phyloP scores from a whole-genome alignment of 2,888 invertebrate species.

The Hyles lineata region DNA sequence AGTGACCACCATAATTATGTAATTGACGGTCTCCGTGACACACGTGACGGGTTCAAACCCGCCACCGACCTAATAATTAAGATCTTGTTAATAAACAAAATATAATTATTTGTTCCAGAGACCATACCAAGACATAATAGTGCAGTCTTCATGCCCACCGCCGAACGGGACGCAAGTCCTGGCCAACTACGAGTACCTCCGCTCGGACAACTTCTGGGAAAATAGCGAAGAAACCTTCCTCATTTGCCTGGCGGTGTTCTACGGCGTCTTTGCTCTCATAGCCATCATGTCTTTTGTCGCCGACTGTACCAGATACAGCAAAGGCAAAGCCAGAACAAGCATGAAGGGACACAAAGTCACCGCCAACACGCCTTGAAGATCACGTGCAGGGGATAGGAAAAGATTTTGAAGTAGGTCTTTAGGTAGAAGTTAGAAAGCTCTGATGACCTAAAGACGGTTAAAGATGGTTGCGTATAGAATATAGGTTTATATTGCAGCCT shows the following conservation, averaged over 20 bases:
- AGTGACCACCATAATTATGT: too few species aligned
- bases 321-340: slow-evolving; percentile 78
- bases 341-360: slow-evolving; percentile 83
- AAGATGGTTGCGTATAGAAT: neutral
- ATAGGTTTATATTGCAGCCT: neutral
- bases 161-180: slow-evolving; percentile 91
- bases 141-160: slow-evolving; percentile 91
- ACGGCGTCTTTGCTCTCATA: slow-evolving; percentile 85
- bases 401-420: neutral
- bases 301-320: slow-evolving; percentile 83
- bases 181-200: slow-evolving; percentile 73
- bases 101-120: slow-evolving; percentile 80
- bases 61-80: neutral
- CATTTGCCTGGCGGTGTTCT: slow-evolving; percentile 86
- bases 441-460: neutral
- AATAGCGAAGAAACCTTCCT: slow-evolving; percentile 84
- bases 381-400: neutral
- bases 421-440: neutral
- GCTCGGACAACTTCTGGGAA: slow-evolving; percentile 76
- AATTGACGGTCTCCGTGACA: too few species aligned
- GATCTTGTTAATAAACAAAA: neutral
- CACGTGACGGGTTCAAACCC: too few species aligned
- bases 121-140: slow-evolving; percentile 94
- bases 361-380: slow-evolving; percentile 85
- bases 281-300: slow-evolving; percentile 86